A percentile compares a stretch with the other conserved stretches of the same genome.
phyloP scores from a whole-genome alignment of 1,140 invertebrate genomes.

The Ditylenchus dipsaci region DNA sequence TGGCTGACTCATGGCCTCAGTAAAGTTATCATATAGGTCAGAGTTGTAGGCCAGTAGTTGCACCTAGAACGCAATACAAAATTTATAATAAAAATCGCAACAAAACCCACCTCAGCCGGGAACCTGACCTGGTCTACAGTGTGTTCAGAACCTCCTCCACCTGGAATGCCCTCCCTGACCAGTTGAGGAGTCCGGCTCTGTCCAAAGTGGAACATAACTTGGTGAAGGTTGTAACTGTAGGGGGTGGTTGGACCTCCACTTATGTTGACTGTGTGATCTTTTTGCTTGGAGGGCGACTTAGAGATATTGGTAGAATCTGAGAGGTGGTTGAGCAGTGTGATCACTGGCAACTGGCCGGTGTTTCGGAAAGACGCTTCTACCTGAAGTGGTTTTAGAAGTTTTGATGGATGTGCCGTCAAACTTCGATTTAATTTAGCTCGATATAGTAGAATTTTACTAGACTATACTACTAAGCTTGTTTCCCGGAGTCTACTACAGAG shows the following conservation, averaged over 20 bases:
- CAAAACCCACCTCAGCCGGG: slow-evolving; percentile 74
- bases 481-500: too few relatives aligned
- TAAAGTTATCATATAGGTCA: slow-evolving; percentile 91
- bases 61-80: slow-evolving; percentile 64
- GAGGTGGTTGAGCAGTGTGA: slow-evolving; percentile 73
- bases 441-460: too few relatives aligned
- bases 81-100: not conserved
- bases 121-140: slow-evolving; percentile 82
- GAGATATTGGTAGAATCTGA: slow-evolving; percentile 74
- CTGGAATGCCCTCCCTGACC: not conserved
- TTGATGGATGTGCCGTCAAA: too few relatives aligned
- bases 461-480: too few relatives aligned
- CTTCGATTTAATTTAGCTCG: too few relatives aligned
- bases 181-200: slow-evolving; percentile 64
- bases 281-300: slow-evolving; percentile 59
- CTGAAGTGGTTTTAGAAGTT: too few relatives aligned
- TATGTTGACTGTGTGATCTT: slow-evolving; percentile 73
- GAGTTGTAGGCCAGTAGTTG: slow-evolving; percentile 83
- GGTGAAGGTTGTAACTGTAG: slow-evolving; percentile 72
- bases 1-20: slow-evolving; percentile 74
- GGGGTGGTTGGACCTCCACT: slow-evolving; percentile 80
- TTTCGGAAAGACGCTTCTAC: slow-evolving; percentile 67
- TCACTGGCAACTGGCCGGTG: slow-evolving; percentile 86
- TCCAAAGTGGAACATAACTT: slow-evolving; percentile 86
- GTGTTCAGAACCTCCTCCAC: slow-evolving; percentile 80